Evolutionary conservation across 2,888 invertebrate species (phyloP), one percentile per base, ranked within the genome.

Genomic region (Drosophila pseudotakahashii): DNA sequence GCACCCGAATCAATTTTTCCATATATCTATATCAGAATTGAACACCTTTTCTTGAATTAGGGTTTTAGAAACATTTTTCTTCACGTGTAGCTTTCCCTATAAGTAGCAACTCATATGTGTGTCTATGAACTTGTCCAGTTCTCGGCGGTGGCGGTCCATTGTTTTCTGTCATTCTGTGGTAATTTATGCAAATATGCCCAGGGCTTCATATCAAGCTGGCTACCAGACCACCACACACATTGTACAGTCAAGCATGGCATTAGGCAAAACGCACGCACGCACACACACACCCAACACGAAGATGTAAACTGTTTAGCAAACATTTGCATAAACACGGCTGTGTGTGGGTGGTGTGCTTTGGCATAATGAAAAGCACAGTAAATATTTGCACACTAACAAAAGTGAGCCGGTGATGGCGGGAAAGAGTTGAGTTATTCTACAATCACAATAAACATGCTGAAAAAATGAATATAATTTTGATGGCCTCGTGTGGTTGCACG

Each of bases 351-450:
- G 47, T 59, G 57, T 72, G 73, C 47, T 44, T 39, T 45, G 55
- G 73, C 71, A 73, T 72, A 74, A 74, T 75, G 75, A 75, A 74
- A 74, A 69, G 52, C 55, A 37, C 23, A 63, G 44, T 48, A 74
- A 74, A 74, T 63, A 69, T 75, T 52, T 44, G 58, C 64, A 41
- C 47, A 30, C 64, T 55, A 16, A 55, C 45, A 45, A 61, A 71
- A 51, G 47, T 59, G 51, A 58, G 57, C 57, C 62, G 71, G 30
- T 52, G 54, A 32, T 2, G 23, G 52, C 44, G 37, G 23, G 19
- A 32, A 34, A 36, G 69, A 44, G 50, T 23, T 52, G 58, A 61
- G 26, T 54, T 50, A 60, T 60, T 60, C 36, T 26, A 36, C 60
- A 64, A 59, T 67, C 50, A 68, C 45, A 73, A 52, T 52, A 74